These are phyloP conservation scores for Oligia fasciuncula DNA, from an alignment of 2,888 invertebrate species.

Conservation along the genomic window DNA sequence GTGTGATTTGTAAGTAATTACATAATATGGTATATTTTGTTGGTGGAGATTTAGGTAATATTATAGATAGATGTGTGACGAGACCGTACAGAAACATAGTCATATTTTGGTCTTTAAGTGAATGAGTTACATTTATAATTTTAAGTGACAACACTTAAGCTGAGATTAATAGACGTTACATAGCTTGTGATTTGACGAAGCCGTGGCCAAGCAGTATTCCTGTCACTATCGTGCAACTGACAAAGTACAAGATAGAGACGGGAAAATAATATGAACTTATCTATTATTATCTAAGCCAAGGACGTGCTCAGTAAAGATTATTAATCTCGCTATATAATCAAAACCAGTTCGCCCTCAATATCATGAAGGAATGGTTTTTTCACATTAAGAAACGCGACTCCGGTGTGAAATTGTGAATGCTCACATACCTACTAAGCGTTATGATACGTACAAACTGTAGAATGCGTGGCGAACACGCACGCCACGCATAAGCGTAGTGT, in stretches of 20 bases:
- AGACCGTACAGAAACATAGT: slow-evolving; percentile 1
- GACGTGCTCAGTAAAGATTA: slow-evolving; percentile 9
- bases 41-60: background rate
- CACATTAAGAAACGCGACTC: background rate
- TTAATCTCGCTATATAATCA: slow-evolving; percentile 1
- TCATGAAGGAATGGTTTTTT: background rate
- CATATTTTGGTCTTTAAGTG: slow-evolving; percentile 3
- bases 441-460: slow-evolving; percentile 16
- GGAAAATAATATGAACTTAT: background rate
- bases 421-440: background rate
- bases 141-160: background rate
- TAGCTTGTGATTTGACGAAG: background rate
- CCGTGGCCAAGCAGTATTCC: background rate
- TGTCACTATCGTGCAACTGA: too few species aligned
- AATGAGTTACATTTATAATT: slow-evolving; percentile 9
- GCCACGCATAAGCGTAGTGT: background rate
- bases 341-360: background rate
- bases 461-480: background rate
- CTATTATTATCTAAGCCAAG: background rate
- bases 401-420: background rate
- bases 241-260: too few species aligned
- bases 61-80: background rate
- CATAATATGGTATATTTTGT: background rate
- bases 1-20: background rate
- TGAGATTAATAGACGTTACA: slow-evolving; percentile 16